Evolutionary conservation across 2,113 vertebrate species (phyloP).

Genomic region (Sclerurus mexicanus): DNA sequence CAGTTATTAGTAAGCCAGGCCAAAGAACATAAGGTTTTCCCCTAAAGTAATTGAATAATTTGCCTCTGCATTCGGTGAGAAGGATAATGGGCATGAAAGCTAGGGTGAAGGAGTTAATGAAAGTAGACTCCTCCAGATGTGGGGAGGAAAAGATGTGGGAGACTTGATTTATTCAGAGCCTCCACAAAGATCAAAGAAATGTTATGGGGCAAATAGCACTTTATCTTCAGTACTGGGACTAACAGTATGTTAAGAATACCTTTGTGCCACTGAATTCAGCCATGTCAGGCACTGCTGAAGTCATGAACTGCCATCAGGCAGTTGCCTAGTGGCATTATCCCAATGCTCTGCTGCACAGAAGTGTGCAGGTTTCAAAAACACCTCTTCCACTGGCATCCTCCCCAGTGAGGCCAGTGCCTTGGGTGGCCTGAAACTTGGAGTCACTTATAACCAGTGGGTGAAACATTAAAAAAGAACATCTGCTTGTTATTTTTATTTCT

Average conservation of each 20-base stretch:
- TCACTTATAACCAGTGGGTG: background rate
- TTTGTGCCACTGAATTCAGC: background rate
- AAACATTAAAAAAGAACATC: background rate
- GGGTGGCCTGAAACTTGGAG: background rate
- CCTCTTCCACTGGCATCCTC: background rate
- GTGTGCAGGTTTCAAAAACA: background rate
- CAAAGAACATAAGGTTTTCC: background rate
- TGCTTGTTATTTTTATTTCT: background rate
- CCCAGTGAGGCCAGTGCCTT: background rate
- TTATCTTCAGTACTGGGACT: background rate
- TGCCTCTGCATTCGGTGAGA: background rate
- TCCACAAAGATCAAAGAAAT: background rate
- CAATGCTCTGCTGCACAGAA: background rate
- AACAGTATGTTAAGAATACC: background rate
- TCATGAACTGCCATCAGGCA: accelerated
- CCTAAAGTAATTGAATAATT: background rate
- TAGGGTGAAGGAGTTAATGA: background rate
- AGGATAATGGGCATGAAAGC: background rate
- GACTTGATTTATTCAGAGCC: background rate
- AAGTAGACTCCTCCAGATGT: background rate
- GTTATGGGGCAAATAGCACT: background rate
- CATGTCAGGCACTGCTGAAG: background rate
- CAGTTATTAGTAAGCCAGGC: background rate
- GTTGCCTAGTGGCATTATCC: background rate
- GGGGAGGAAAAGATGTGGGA: background rate